Conservation (phyloP, 2,113 vertebrate species). For the Glaucomys volans region DNA sequence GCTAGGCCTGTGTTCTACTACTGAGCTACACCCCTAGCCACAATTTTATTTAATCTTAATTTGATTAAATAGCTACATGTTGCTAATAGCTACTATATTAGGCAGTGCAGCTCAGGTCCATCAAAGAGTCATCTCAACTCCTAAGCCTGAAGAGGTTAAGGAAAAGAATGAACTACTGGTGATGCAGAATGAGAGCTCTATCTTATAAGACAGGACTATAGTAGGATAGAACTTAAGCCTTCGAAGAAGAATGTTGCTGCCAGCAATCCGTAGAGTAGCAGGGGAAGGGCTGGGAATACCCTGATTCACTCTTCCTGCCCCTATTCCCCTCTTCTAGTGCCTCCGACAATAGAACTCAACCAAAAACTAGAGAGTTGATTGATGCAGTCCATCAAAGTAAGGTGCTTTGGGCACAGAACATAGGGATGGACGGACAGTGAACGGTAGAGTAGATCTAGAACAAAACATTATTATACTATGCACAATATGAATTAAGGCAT, state of each 20-base stretch:
- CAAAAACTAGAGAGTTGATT: slow-evolving; percentile 23
- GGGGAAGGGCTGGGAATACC: neutral
- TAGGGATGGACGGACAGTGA: neutral
- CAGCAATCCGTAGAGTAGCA: neutral
- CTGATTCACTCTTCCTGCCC: neutral
- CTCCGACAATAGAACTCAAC: neutral
- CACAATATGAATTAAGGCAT: neutral
- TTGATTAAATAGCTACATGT: neutral
- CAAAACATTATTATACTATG: neutral
- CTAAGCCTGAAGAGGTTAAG: neutral
- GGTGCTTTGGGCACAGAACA: neutral
- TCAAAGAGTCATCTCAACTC: neutral
- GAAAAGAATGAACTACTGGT: neutral
- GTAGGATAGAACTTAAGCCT: neutral
- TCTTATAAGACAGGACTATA: neutral
- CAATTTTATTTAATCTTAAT: slow-evolving; percentile 38
- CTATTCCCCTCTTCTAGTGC: neutral
- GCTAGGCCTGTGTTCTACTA: neutral
- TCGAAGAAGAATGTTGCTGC: neutral
- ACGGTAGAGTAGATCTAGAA: neutral
- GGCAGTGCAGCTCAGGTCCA: neutral
- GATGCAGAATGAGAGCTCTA: neutral
- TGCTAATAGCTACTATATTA: neutral
- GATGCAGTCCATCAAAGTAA: neutral
- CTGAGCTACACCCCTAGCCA: neutral